phyloP scores from a whole-genome alignment of 2,113 vertebrate genomes.

The Pantherophis guttatus region DNA sequence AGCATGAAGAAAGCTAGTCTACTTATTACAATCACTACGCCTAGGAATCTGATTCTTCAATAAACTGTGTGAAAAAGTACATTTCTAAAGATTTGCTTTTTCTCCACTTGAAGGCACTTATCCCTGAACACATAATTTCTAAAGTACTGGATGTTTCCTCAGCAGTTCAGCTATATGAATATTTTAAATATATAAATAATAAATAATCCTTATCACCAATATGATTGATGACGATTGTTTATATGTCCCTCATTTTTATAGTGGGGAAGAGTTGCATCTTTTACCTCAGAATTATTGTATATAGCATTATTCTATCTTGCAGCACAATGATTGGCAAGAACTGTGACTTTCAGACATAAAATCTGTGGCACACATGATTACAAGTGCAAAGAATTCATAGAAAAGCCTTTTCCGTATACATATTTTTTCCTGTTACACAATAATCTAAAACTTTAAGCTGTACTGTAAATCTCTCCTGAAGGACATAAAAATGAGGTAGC shows the following conservation, averaged over 20 bases:
- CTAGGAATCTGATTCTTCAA: background rate
- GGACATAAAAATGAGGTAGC: slow-evolving; percentile 17
- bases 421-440: background rate
- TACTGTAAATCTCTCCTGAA: slow-evolving; percentile 19
- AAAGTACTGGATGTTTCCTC: background rate
- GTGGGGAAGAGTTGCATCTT: background rate
- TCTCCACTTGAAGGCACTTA: background rate
- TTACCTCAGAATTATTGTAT: background rate
- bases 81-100: background rate
- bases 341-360: background rate
- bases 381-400: background rate
- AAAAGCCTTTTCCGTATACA: background rate
- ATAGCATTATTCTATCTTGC: background rate
- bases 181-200: background rate
- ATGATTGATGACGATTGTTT: background rate
- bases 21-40: background rate
- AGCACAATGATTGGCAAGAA: slow-evolving; percentile 1
- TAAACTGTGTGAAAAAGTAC: background rate
- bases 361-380: background rate
- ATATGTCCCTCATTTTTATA: background rate
- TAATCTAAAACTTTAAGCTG: slow-evolving; percentile 21
- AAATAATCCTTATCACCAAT: background rate
- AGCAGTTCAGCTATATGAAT: background rate
- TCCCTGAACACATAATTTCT: background rate
- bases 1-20: background rate